Conservation (phyloP, 2,888 invertebrate genomes). For the Heliothis peltigera region DNA sequence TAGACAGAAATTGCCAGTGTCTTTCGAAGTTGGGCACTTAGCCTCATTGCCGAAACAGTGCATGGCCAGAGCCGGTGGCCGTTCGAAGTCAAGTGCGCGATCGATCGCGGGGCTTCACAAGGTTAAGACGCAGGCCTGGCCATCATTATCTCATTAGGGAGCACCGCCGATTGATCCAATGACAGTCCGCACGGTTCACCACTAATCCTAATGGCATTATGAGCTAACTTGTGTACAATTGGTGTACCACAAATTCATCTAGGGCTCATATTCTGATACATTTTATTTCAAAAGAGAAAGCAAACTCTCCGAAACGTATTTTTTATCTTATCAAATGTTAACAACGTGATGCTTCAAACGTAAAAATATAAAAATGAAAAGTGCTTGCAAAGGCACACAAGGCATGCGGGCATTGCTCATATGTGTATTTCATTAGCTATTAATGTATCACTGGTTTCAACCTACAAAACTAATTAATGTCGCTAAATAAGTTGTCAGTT, state of each 20-base stretch:
- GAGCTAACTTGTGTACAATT: background rate
- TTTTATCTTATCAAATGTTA: too few relatives aligned
- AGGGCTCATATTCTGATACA: background rate
- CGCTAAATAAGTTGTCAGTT: too few relatives aligned
- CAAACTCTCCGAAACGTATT: too few relatives aligned
- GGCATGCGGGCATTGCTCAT: too few relatives aligned
- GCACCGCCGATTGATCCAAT: conserved; percentile 32
- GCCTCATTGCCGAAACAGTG: conserved; percentile 30
- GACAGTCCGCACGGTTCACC: conserved; percentile 27
- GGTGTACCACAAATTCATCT: background rate
- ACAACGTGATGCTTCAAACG: too few relatives aligned
- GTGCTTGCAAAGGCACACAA: too few relatives aligned
- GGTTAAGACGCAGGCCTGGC: conserved; percentile 69
- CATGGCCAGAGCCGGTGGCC: background rate
- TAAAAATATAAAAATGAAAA: too few relatives aligned
- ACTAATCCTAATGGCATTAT: conserved; percentile 26
- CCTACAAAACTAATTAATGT: too few relatives aligned
- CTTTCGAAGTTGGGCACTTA: conserved; percentile 16
- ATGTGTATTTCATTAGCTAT: too few relatives aligned
- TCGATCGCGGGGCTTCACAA: conserved; percentile 73
- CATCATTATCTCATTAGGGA: conserved; percentile 72
- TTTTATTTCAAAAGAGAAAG: too few relatives aligned
- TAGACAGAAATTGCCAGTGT: conserved; percentile 8
- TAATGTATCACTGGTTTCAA: too few relatives aligned
- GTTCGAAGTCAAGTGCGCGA: conserved; percentile 55